Evolutionary conservation across 2,888 invertebrate genomes (phyloP).

Genomic region (Sericinus montela): DNA sequence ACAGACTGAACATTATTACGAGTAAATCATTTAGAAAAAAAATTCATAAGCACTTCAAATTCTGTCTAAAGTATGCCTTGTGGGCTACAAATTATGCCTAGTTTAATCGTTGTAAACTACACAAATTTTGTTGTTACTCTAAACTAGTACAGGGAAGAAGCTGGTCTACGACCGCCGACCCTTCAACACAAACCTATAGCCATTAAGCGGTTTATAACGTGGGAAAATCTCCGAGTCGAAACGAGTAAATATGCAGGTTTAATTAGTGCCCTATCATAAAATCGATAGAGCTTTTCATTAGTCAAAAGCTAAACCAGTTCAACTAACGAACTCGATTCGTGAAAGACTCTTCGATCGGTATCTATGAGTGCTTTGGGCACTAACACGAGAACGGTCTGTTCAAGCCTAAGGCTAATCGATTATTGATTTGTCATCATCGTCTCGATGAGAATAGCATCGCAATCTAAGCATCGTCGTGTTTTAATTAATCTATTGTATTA

Average conservation of each 20-base stretch:
- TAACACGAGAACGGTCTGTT: background rate
- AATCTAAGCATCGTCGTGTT: background rate
- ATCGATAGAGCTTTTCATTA: background rate
- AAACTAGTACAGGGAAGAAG: background rate
- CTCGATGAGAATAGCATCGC: background rate
- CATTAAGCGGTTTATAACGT: too few species aligned
- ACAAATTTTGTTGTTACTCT: background rate
- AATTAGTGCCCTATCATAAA: background rate
- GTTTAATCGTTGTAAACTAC: too few species aligned
- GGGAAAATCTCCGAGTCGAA: background rate
- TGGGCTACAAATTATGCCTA: too few species aligned
- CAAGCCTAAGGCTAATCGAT: background rate
- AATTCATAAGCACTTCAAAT: too few species aligned
- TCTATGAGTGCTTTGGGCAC: background rate
- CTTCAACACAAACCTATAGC: too few species aligned
- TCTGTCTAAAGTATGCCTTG: too few species aligned
- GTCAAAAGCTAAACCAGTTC: background rate
- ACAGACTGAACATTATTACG: too few species aligned
- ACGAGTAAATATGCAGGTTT: background rate
- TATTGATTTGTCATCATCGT: conserved; percentile 10
- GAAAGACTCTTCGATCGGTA: background rate
- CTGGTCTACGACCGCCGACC: too few species aligned
- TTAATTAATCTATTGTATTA: conserved; percentile 1
- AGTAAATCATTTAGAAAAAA: too few species aligned
- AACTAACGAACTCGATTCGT: background rate